Evolutionary conservation across 1,140 invertebrate genomes (phyloP).

Genomic region (Drosophila bocki): DNA sequence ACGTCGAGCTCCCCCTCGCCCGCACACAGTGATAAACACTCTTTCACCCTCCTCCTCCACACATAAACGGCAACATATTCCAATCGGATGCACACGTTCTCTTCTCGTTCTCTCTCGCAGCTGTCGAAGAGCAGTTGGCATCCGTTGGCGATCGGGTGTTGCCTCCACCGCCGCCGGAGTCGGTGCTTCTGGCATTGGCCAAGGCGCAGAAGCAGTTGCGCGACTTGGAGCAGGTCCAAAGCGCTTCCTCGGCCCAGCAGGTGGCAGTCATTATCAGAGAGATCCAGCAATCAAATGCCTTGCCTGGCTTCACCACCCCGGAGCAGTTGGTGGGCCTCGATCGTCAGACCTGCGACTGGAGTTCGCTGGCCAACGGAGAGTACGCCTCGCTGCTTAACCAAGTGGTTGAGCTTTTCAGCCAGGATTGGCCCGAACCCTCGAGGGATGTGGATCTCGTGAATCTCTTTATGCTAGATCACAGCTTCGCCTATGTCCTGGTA

Average conservation of each 20-base stretch:
- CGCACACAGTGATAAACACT: constrained; percentile 42
- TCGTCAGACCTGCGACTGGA: constrained; percentile 73
- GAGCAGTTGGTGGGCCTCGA: constrained; percentile 87
- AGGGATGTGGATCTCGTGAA: constrained; percentile 62
- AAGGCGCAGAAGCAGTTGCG: constrained; percentile 46
- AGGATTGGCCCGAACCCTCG: constrained; percentile 85
- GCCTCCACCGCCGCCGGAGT: constrained; percentile 24
- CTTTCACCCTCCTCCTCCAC: constrained; percentile 17
- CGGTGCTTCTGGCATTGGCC: constrained; percentile 32
- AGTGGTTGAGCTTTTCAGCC: constrained; percentile 86
- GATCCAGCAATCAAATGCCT: constrained; percentile 30
- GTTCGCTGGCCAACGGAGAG: constrained; percentile 77
- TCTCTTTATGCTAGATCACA: constrained; percentile 74
- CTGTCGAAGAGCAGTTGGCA: constrained; percentile 45
- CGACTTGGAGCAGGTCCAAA: constrained; percentile 39
- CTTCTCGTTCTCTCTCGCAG: constrained; percentile 76
- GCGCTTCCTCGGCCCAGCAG: constrained; percentile 41
- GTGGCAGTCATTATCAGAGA: constrained; percentile 43
- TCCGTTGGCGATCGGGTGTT: constrained; percentile 3
- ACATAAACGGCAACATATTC: constrained; percentile 81
- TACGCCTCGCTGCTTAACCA: constrained; percentile 85
- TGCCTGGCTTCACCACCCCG: constrained; percentile 88
- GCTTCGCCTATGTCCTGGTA: constrained; percentile 51
- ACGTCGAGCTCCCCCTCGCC: constrained; percentile 45
- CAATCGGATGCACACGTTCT: constrained; percentile 84